Conservation (phyloP, 2,113 vertebrate genomes). For the Epinephelus moara region DNA sequence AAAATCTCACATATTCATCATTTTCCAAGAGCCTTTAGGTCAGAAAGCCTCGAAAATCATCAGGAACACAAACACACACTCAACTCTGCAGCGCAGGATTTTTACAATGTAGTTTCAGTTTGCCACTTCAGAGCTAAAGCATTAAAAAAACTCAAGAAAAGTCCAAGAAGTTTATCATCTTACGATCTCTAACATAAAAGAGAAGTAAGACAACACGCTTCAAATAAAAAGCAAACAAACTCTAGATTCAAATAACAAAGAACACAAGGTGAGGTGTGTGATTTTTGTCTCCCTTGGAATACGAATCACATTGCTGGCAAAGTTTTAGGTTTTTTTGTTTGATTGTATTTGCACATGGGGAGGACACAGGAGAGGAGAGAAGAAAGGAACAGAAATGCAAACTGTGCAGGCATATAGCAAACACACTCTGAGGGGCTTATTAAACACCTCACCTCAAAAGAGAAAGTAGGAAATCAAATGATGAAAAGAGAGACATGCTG, state of each 20-base stretch:
- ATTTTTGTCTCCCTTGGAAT: background rate
- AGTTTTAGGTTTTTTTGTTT: background rate
- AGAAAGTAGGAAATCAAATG: slow-evolving; percentile 20
- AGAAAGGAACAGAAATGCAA: slow-evolving; percentile 19
- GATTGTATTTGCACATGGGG: slow-evolving; percentile 8
- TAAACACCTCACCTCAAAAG: slow-evolving; percentile 16
- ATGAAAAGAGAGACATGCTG: slow-evolving; percentile 22
- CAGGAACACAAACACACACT: background rate
- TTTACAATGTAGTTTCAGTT: background rate
- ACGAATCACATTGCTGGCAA: background rate
- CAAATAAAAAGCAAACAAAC: background rate
- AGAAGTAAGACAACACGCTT: background rate
- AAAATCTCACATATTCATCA: background rate
- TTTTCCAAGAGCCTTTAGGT: background rate
- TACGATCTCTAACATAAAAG: background rate
- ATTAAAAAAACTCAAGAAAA: background rate
- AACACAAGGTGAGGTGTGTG: background rate
- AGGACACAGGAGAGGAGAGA: background rate
- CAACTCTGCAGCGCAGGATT: no score
- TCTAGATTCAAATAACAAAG: background rate
- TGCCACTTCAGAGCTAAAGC: background rate
- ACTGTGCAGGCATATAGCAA: slow-evolving; percentile 7
- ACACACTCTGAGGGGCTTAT: slow-evolving; percentile 29
- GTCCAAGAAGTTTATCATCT: background rate
- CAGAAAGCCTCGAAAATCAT: background rate